These are phyloP conservation scores for Ceyx margarethae DNA, from an alignment of 2,113 vertebrate genomes.

Conservation along the genomic window DNA sequence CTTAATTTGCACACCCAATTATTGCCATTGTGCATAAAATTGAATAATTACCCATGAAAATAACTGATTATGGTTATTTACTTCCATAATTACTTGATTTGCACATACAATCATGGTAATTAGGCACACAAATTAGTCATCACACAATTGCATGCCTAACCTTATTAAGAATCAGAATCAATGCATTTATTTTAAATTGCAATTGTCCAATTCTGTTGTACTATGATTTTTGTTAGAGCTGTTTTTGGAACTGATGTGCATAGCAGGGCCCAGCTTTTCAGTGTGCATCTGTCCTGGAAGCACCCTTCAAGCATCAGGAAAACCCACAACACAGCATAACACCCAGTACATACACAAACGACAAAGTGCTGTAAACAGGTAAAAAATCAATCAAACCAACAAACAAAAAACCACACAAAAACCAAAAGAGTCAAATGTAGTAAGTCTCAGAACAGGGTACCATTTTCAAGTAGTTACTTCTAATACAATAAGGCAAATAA, in stretches of 20 bases:
- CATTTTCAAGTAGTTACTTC: background rate
- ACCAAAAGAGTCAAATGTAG: background rate
- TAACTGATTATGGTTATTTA: slow-evolving; percentile 75
- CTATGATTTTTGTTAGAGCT: background rate
- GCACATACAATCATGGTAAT: slow-evolving; percentile 73
- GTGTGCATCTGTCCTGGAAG: background rate
- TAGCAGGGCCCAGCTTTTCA: background rate
- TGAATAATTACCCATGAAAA: slow-evolving; percentile 75
- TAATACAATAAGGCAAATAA: background rate
- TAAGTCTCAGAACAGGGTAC: background rate
- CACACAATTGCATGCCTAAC: slow-evolving; percentile 71
- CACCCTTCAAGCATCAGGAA: background rate
- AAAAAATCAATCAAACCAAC: too few relatives aligned
- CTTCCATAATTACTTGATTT: slow-evolving; percentile 72
- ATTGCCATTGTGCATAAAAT: slow-evolving; percentile 72
- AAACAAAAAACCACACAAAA: too few relatives aligned
- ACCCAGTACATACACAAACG: fast-evolving
- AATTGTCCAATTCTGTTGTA: slow-evolving; percentile 36
- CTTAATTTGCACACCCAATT: slow-evolving; percentile 74
- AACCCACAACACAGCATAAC: background rate
- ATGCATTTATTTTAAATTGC: slow-evolving; percentile 62
- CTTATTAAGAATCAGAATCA: slow-evolving; percentile 70
- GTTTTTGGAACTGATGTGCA: background rate
- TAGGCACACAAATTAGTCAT: slow-evolving; percentile 74
- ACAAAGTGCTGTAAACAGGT: background rate